Evolutionary conservation across 2,113 vertebrate species (phyloP).

Genomic region (Lepisosteus osseus): DNA sequence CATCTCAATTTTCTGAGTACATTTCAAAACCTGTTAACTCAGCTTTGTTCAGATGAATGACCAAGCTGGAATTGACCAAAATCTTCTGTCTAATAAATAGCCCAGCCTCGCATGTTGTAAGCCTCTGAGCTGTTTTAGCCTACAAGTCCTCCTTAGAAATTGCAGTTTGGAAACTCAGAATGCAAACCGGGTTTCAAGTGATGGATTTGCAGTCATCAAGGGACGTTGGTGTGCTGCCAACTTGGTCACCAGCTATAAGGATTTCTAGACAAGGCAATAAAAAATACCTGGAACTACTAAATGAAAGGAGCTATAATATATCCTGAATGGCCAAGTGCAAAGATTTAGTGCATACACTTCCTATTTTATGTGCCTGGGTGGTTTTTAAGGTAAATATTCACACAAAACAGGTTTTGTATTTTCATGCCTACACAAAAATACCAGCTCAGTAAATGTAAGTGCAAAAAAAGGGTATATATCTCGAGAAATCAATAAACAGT

Average conservation of each 20-base stretch:
- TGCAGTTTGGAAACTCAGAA: background rate
- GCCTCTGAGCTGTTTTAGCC: background rate
- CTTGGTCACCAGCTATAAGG: background rate
- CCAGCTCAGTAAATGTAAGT: background rate
- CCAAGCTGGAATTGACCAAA: background rate
- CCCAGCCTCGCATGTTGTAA: background rate
- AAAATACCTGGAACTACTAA: background rate
- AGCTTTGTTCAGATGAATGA: background rate
- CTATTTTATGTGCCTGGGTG: background rate
- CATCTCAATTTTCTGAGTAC: background rate
- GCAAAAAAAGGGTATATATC: background rate
- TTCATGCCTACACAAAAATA: background rate
- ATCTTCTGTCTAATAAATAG: conserved; percentile 1
- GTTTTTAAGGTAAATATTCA: background rate
- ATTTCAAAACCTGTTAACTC: background rate
- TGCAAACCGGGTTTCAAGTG: background rate
- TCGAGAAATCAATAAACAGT: conserved; percentile 12
- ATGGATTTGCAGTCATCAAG: background rate
- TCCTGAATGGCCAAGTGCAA: background rate
- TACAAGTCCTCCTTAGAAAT: background rate
- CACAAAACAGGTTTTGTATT: background rate
- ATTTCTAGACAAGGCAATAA: background rate
- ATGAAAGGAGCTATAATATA: background rate
- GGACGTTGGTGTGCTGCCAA: background rate
- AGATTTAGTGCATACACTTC: background rate